Evolutionary conservation across 2,888 invertebrate genomes (phyloP).

Genomic region (Trypoxylon attenuatum): DNA sequence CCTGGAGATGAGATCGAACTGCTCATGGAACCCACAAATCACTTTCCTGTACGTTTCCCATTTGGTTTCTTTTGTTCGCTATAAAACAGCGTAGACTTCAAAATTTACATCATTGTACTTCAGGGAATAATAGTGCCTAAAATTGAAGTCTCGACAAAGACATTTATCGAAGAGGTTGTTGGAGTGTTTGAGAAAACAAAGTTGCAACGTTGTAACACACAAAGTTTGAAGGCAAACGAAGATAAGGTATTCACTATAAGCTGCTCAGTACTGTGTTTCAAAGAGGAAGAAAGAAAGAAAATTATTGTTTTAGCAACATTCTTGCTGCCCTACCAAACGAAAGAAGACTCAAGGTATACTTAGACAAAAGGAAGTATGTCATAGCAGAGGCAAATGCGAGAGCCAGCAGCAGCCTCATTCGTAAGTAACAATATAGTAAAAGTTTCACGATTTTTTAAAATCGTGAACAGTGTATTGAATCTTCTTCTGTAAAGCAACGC

Average conservation of each 20-base stretch:
- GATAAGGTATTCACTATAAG: too few relatives aligned
- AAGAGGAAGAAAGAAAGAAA: too few relatives aligned
- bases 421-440: too few relatives aligned
- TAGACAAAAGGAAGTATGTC: constrained; percentile 69
- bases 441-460: too few relatives aligned
- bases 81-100: constrained; percentile 35
- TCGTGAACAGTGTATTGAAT: too few relatives aligned
- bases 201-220: constrained; percentile 69
- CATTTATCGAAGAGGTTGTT: constrained; percentile 80
- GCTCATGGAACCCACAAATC: constrained; percentile 81
- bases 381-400: too few relatives aligned
- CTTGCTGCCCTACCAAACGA: constrained; percentile 55
- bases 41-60: constrained; percentile 79
- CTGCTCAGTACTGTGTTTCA: too few relatives aligned
- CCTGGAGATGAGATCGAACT: constrained; percentile 80
- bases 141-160: constrained; percentile 82
- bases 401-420: too few relatives aligned
- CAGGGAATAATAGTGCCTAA: constrained; percentile 84
- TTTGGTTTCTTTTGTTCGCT: constrained; percentile 10
- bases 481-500: too few relatives aligned
- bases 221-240: too few relatives aligned
- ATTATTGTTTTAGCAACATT: constrained; percentile 48
- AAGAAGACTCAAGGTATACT: constrained; percentile 59
- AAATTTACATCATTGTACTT: too few relatives aligned
- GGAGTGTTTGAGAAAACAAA: constrained; percentile 72